Base-by-base conservation (phyloP, 1,140 invertebrate genomes). In the Apis mellifera region DNA sequence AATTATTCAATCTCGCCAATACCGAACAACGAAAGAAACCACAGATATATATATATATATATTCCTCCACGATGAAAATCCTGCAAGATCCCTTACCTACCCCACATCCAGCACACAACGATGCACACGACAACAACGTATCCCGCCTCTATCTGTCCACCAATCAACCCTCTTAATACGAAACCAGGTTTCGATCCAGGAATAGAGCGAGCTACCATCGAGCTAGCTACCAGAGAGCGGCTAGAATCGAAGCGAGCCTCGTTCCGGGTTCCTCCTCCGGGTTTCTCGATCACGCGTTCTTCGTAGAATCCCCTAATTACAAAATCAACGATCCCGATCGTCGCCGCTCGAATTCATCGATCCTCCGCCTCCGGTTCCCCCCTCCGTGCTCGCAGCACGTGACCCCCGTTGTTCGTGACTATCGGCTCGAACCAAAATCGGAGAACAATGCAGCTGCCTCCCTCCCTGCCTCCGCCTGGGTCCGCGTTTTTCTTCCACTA, bases 391-490 rank as follows among this genome's bases (percentile, higher is more conserved):
- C 23, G 52, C 32, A 32, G 73, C 79, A 82, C 79, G 79, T 82
- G 79, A 82, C 72, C 79, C 12, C 64, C 72, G 79, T 82, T 82
- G 79, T 82, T 82, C 79, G 79, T 82, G 79, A 82, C 79, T 32
- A 70, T 71, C 72, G 66, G 79, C 82, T 77, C 78, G 74, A 26
- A 85, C 87, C 89, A 90, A 86, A 90, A 89, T 87, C 85, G 89
- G 87, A 80, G 82, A 78, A 89, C 89, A 87, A 90, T 86, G 85
- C 84, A 48, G 48, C n/a, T 54, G 55, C 50, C 60, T 50, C 54
- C n/a, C 15, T 9, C 0, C 19, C 48, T 15, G 32, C 32, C 32
- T 42, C 32, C 32, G 32, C 11, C 57, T 52, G 19, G 13, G n/a
- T 21, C 32, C 32, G 64, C 54, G 73, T 82, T 83, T 83, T 83